phyloP scores from a whole-genome alignment of 1,140 invertebrate species.

The Apis cerana region DNA sequence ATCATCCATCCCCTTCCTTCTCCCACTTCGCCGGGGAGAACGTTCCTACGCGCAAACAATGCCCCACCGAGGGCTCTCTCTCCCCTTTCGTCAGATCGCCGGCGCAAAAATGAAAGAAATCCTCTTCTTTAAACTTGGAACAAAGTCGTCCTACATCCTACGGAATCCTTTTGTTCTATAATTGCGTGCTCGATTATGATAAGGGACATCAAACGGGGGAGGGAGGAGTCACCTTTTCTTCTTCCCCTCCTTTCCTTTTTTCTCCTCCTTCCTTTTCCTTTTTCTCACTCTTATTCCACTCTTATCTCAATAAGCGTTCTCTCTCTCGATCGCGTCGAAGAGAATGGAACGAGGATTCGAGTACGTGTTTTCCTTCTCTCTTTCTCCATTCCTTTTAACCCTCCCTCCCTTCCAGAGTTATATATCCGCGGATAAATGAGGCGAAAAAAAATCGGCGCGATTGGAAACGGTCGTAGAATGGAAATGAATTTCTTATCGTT shows the following conservation, averaged over 20 bases:
- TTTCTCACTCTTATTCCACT: background rate
- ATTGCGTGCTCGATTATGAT: slow-evolving; percentile 55
- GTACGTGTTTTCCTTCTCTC: background rate
- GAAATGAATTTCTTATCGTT: slow-evolving; percentile 45
- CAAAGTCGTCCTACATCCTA: slow-evolving; percentile 35
- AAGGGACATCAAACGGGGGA: slow-evolving; percentile 49
- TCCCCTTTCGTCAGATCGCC: background rate
- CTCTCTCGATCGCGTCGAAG: no score
- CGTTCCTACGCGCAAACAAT: slow-evolving; percentile 52
- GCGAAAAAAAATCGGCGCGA: slow-evolving; percentile 7
- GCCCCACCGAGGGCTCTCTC: background rate
- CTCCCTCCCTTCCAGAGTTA: background rate
- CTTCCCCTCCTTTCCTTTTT: no score
- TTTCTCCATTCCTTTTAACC: background rate
- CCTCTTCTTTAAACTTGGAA: slow-evolving; percentile 44
- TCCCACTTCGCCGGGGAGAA: background rate
- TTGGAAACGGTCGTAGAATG: slow-evolving; percentile 25
- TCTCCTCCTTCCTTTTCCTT: background rate
- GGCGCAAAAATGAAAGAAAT: slow-evolving; percentile 56
- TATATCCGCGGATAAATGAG: slow-evolving; percentile 9
- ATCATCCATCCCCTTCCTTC: background rate
- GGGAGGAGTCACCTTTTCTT: background rate
- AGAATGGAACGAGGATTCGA: background rate
- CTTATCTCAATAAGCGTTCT: no score
- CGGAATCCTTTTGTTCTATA: slow-evolving; percentile 54